These are phyloP conservation scores for Neolamprologus cancellatus DNA, from an alignment of 2,113 vertebrate genomes.

Conservation along the genomic window DNA sequence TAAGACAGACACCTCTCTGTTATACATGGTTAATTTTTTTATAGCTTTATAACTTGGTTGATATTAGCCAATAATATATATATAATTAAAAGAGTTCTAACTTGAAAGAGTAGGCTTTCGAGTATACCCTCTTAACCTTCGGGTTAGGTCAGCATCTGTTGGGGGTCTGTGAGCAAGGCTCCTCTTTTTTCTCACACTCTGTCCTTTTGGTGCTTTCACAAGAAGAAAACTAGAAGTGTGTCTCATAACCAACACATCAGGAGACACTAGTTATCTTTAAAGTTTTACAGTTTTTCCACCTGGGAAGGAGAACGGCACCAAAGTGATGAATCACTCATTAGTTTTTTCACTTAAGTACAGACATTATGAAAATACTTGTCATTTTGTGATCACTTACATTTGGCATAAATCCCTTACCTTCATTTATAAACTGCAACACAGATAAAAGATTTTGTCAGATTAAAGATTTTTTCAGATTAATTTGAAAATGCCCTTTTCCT, in stretches of 20 bases:
- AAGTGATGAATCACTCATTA: neutral
- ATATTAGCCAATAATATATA: neutral
- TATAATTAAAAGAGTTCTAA: neutral
- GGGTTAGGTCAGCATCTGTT: neutral
- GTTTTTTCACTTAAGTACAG: neutral
- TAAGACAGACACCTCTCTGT: neutral
- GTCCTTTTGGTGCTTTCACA: neutral
- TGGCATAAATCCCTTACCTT: neutral
- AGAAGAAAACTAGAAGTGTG: slow-evolving; percentile 28
- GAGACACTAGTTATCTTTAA: neutral
- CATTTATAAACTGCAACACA: neutral
- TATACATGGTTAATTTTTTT: neutral
- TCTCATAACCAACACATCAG: neutral
- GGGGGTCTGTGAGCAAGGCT: slow-evolving; percentile 4
- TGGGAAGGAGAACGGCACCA: neutral
- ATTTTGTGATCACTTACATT: neutral
- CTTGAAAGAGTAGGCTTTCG: neutral
- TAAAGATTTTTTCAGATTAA: neutral
- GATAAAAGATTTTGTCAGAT: neutral
- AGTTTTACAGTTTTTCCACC: neutral
- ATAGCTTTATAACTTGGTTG: neutral
- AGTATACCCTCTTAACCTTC: neutral
- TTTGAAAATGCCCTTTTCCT: neutral
- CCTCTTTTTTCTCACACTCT: slow-evolving; percentile 26
- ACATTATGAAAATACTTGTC: neutral